Evolutionary conservation across 2,797 vertebrate genomes (phyloP).

Genomic region (Peromyscus aztecus): DNA sequence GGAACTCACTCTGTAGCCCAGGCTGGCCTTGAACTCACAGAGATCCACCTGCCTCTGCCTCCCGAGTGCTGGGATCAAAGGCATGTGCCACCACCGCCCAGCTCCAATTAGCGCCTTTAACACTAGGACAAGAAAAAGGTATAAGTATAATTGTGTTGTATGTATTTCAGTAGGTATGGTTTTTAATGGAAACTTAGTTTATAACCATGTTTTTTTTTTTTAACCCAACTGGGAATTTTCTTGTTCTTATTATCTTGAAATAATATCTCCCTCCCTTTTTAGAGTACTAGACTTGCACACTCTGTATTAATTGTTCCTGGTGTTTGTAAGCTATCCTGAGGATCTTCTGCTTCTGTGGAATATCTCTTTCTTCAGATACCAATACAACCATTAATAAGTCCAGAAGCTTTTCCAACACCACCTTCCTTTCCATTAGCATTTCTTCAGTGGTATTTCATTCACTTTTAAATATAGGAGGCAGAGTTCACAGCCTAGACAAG

Average conservation of each 20-base stretch:
- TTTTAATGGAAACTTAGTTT: background rate
- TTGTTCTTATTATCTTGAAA: conserved; percentile 53
- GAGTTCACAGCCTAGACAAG: conserved; percentile 65
- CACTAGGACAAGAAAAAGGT: background rate
- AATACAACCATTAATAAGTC: conserved; percentile 49
- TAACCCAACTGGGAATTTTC: conserved; percentile 15
- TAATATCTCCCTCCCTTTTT: background rate
- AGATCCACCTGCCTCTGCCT: no score
- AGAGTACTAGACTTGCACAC: background rate
- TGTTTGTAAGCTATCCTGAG: background rate
- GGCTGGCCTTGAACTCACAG: no score
- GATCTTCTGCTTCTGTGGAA: background rate
- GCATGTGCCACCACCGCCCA: no score
- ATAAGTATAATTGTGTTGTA: background rate
- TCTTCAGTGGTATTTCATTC: conserved; percentile 66
- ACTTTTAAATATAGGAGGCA: conserved; percentile 61
- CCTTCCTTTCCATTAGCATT: conserved; percentile 46
- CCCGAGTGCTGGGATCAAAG: no score
- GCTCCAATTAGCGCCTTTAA: background rate
- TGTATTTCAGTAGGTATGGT: background rate
- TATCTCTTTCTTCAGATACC: conserved; percentile 35
- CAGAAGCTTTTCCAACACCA: conserved; percentile 27
- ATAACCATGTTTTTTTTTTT: background rate
- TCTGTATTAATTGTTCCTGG: conserved; percentile 1
- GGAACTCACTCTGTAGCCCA: no score